These are phyloP conservation scores for Bucco capensis DNA, from an alignment of 2,113 vertebrate species.

Conservation along the genomic window DNA sequence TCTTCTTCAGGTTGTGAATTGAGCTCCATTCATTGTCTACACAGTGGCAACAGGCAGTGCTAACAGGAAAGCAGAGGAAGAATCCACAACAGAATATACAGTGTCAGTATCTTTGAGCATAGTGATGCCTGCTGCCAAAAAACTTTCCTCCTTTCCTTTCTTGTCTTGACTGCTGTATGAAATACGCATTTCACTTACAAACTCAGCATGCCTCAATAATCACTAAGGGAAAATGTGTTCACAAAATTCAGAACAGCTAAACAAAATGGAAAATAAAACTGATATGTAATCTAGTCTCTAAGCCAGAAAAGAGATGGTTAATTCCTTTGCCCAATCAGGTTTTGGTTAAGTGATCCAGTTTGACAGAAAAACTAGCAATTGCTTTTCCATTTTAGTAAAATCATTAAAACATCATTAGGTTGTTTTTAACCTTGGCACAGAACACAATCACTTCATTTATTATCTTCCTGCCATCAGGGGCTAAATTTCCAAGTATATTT, in stretches of 20 bases:
- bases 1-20: not conserved
- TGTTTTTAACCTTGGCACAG: not conserved
- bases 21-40: not conserved
- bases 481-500: not conserved
- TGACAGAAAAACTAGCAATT: not conserved
- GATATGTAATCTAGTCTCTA: not conserved
- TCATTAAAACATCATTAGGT: slow-evolving; percentile 1
- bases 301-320: not conserved
- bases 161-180: not conserved
- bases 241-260: not conserved
- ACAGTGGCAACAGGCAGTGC: not conserved
- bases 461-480: not conserved
- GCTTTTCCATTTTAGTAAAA: not conserved
- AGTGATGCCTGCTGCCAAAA: not conserved
- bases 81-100: not conserved
- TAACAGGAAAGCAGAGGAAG: not conserved
- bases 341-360: not conserved
- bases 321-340: not conserved
- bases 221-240: not conserved
- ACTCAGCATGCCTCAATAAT: not conserved
- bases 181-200: not conserved
- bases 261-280: not conserved
- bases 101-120: not conserved
- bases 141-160: not conserved
- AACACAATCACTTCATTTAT: not conserved